A percentile compares a stretch with the other conserved stretches of the same genome.
Evolutionary conservation across 1,140 invertebrate genomes (phyloP).

Genomic region (Drosophila triauraria): DNA sequence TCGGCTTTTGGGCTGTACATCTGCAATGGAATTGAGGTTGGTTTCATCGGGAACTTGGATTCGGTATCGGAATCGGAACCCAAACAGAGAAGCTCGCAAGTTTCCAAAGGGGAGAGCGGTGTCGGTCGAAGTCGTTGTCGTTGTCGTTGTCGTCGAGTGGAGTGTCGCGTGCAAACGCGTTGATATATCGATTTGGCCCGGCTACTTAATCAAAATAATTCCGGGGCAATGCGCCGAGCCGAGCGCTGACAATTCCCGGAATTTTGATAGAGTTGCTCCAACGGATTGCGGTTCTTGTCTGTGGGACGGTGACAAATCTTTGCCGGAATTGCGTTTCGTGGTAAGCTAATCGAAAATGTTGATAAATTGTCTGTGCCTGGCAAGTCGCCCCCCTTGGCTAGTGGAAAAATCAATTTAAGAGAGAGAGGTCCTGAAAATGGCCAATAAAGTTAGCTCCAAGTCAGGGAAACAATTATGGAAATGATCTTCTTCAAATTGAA

Average conservation of each 20-base stretch:
- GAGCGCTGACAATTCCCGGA: slow-evolving; percentile 64
- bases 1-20: slow-evolving; percentile 20
- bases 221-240: slow-evolving; percentile 39
- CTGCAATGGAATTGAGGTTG: slow-evolving; percentile 32
- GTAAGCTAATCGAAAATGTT: slow-evolving; percentile 39
- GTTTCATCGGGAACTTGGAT: slow-evolving; percentile 22
- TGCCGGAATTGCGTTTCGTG: slow-evolving; percentile 36
- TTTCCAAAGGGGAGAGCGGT: background rate
- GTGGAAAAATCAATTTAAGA: slow-evolving; percentile 16
- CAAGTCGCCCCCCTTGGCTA: no score
- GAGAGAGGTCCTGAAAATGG: background rate
- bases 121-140: background rate
- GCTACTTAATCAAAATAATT: slow-evolving; percentile 80
- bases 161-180: slow-evolving; percentile 64
- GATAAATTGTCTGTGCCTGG: slow-evolving; percentile 20
- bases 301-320: slow-evolving; percentile 31
- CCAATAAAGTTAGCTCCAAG: background rate
- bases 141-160: slow-evolving; percentile 28
- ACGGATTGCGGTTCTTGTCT: slow-evolving; percentile 13
- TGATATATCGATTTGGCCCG: slow-evolving; percentile 75
- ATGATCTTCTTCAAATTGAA: no score
- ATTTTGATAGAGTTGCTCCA: slow-evolving; percentile 59
- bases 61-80: slow-evolving; percentile 14
- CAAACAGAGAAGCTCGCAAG: background rate
- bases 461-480: no score